A percentile compares a stretch with the other conserved stretches of the same genome.
Evolutionary conservation across 2,797 vertebrate genomes (phyloP).

Genomic region (Vespertilio murinus): DNA sequence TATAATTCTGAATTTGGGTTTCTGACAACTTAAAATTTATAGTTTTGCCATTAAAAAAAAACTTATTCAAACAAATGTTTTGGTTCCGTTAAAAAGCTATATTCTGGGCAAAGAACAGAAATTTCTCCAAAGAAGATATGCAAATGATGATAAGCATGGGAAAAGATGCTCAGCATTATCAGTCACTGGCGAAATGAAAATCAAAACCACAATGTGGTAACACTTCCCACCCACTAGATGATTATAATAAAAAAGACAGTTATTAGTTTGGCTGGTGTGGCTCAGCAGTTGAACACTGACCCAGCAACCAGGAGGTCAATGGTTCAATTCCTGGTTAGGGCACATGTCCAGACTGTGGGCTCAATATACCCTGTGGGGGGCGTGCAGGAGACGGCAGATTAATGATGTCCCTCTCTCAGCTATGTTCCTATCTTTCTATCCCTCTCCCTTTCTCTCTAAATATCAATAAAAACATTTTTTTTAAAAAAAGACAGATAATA

Average conservation of each 20-base stretch:
- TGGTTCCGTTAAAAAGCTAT: background rate
- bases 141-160: background rate
- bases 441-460: too few relatives aligned
- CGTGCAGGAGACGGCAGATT: too few relatives aligned
- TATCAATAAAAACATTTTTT: too few relatives aligned
- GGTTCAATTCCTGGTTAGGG: too few relatives aligned
- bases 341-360: too few relatives aligned
- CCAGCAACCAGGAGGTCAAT: too few relatives aligned
- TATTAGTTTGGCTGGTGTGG: too few relatives aligned
- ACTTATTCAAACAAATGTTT: slow-evolving; percentile 5
- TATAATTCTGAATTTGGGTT: slow-evolving; percentile 15
- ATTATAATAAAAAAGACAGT: background rate
- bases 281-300: too few relatives aligned
- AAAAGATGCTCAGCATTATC: background rate
- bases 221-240: background rate
- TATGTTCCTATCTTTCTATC: too few relatives aligned
- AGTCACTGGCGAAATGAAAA: background rate
- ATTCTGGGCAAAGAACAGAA: background rate
- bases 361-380: too few relatives aligned
- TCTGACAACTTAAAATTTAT: background rate
- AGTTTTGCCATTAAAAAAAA: slow-evolving; percentile 12
- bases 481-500: too few relatives aligned
- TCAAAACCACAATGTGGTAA: background rate
- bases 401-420: too few relatives aligned
- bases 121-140: background rate